These are phyloP conservation scores for Aleiodes leptofemur DNA, from an alignment of 2,888 invertebrate species.

Conservation along the genomic window DNA sequence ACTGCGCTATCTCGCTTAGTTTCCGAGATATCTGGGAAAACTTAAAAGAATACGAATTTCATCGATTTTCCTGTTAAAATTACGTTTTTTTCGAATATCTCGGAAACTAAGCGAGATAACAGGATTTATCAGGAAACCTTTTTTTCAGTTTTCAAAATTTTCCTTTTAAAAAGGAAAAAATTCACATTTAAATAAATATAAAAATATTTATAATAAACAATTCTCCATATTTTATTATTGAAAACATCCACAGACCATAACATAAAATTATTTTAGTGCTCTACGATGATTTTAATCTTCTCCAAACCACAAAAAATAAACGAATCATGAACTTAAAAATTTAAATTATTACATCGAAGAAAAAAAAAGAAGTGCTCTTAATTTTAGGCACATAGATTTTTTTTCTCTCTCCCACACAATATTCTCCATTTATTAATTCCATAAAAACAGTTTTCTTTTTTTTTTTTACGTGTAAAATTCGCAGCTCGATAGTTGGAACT, in stretches of 20 bases:
- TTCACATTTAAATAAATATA: not conserved
- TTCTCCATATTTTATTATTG: conserved; percentile 51
- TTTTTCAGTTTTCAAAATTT: too few relatives aligned
- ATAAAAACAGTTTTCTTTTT: not conserved
- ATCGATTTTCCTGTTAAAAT: too few relatives aligned
- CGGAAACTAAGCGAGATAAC: too few relatives aligned
- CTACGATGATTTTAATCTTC: conserved; percentile 42
- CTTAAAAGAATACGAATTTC: too few relatives aligned
- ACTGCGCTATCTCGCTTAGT: too few relatives aligned
- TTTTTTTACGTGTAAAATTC: conserved; percentile 9
- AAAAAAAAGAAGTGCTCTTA: not conserved
- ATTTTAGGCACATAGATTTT: conserved; percentile 27
- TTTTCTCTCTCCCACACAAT: not conserved
- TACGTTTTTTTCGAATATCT: too few relatives aligned
- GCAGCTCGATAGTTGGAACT: not conserved
- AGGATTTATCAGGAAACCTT: too few relatives aligned
- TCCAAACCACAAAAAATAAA: conserved; percentile 36
- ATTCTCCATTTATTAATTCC: not conserved
- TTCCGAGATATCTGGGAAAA: too few relatives aligned
- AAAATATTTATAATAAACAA: conserved; percentile 31
- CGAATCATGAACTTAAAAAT: not conserved
- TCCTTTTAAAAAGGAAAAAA: too few relatives aligned
- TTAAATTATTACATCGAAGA: not conserved
- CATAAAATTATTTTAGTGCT: conserved; percentile 46
- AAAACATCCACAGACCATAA: conserved; percentile 54